Evolutionary conservation across 2,113 vertebrate species (phyloP).

Genomic region (Lathamus discolor): DNA sequence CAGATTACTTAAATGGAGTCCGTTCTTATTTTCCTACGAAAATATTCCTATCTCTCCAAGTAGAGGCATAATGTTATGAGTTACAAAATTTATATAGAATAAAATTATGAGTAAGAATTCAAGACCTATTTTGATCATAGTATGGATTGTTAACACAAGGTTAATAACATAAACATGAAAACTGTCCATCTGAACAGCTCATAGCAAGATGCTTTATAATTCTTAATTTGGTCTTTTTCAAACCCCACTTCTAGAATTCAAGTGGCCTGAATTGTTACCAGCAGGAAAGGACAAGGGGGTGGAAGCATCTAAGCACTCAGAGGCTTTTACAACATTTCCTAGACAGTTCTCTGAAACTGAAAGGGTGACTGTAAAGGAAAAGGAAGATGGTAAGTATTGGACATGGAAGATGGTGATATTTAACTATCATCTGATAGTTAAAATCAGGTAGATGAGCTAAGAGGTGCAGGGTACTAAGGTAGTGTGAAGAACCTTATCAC

Average conservation of each 20-base stretch:
- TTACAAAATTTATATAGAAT: not conserved
- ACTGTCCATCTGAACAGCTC: not conserved
- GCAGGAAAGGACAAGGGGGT: not conserved
- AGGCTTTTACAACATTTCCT: not conserved
- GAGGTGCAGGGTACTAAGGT: not conserved
- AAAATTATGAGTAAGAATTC: not conserved
- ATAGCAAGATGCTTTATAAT: not conserved
- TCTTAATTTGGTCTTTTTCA: not conserved
- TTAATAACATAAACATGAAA: not conserved
- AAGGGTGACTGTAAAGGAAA: not conserved
- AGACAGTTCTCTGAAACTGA: not conserved
- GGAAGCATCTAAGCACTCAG: not conserved
- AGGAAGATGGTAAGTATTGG: not conserved
- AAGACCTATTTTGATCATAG: not conserved
- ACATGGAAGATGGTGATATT: not conserved
- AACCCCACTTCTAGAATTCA: constrained; percentile 26
- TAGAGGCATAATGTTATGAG: not conserved
- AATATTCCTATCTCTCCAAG: not conserved
- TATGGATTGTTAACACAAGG: not conserved
- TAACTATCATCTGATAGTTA: not conserved
- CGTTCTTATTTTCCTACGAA: not conserved
- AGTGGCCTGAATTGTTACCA: not conserved
- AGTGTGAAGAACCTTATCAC: not conserved
- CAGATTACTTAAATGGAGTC: not conserved
- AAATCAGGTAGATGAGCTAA: not conserved